Base-by-base conservation (phyloP, 2,888 invertebrate genomes). In the Synergus gifuensis region DNA sequence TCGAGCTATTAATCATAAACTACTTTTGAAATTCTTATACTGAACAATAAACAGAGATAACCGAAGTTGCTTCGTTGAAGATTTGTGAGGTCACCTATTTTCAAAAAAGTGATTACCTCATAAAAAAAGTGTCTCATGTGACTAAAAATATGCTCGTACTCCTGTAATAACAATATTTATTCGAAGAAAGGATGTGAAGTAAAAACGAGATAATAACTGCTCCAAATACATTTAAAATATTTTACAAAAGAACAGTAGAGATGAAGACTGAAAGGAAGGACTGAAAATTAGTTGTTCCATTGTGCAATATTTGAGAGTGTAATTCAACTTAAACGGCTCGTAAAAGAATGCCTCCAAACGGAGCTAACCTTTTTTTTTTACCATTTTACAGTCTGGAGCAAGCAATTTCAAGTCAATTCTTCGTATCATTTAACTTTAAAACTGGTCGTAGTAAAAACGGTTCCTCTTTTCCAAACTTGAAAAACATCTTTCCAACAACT, bases 271-370 rank as follows among this genome's bases (percentile, higher is more conserved):
- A 64, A 64, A 64, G 36, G 36, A 64, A 64, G 14, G 16, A 64
- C 64, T 40, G 36, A 4, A 64, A 64, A 64, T 64, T 64, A 36
- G 40, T 40, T n/a, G 64, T 40, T 64, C 40, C 64, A 64, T 64
- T 64, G 64, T 36, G 36, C 42, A 64, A 64, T 64, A 40, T 64
- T 64, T 64, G 40, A 64, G 40, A 28, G 64, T 40, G 36, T 64
- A 64, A 64, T 64, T 64, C 64, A 36, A 36, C 64, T 64, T 42
- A 64, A 64, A 42, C 40, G 64, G 64, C 36, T 7, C 16, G n/a
- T 36, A 64, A 64, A 40, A 64, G 16, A 40, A 36, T 40, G 8
- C 36, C 9, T 64, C 40, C 16, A 64, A 64, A 64, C n/a, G 16
- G 64, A 14, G 36, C 36, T 40, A 64, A 40, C 7, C 64, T 64